phyloP scores from a whole-genome alignment of 2,113 vertebrate species.

The Spilogale gracilis region DNA sequence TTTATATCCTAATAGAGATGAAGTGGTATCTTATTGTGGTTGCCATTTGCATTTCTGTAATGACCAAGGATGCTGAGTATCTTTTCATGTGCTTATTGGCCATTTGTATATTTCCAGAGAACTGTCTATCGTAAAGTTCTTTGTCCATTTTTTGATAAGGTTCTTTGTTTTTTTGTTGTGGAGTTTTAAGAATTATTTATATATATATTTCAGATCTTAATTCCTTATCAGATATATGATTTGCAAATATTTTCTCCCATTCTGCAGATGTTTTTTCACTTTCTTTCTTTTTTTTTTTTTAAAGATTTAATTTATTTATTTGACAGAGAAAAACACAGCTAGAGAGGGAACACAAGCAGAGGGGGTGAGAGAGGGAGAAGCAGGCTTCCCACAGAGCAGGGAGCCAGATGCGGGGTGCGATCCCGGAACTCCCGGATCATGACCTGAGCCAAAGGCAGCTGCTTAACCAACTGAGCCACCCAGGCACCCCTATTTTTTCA shows the following conservation, averaged over 20 bases:
- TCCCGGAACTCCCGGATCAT: too few relatives aligned
- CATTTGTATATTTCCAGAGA: not conserved
- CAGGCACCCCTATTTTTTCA: not conserved
- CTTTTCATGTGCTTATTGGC: not conserved
- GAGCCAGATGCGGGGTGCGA: too few relatives aligned
- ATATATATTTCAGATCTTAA: not conserved
- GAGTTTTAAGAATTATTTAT: not conserved
- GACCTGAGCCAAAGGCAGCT: too few relatives aligned
- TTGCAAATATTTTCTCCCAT: not conserved
- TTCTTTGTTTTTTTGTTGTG: not conserved
- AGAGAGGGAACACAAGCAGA: too few relatives aligned
- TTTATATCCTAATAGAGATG: not conserved
- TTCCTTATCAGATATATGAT: not conserved
- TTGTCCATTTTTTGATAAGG: not conserved
- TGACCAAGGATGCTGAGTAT: not conserved
- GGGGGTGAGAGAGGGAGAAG: too few relatives aligned
- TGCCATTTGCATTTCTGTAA: not conserved
- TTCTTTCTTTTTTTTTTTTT: not conserved
- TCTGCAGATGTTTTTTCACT: not conserved
- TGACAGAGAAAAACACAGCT: too few relatives aligned
- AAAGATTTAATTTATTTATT: too few relatives aligned
- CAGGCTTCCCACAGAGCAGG: too few relatives aligned
- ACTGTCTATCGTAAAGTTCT: not conserved
- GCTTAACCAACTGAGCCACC: too few relatives aligned
- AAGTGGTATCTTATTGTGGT: not conserved